phyloP scores from a whole-genome alignment of 2,113 vertebrate species.

The Mola mola region DNA sequence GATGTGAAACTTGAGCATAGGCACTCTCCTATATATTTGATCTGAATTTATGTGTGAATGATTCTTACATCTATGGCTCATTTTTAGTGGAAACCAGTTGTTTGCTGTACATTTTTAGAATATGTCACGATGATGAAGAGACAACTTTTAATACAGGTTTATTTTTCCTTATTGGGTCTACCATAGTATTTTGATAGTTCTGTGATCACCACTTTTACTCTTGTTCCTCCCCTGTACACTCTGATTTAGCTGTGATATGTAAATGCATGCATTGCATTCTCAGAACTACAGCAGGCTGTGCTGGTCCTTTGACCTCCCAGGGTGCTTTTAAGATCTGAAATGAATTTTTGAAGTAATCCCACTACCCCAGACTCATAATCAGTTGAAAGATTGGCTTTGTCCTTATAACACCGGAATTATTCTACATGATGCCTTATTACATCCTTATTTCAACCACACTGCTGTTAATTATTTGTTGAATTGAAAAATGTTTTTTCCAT shows the following conservation, averaged over 20 bases:
- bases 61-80: not conserved
- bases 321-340: slow-evolving; percentile 14
- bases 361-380: no score
- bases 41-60: no score
- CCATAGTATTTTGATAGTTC: not conserved
- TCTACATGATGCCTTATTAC: no score
- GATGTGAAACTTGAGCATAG: no score
- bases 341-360: slow-evolving; percentile 5
- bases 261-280: slow-evolving; percentile 1
- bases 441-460: no score
- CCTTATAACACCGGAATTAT: no score
- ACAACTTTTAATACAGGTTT: not conserved
- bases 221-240: slow-evolving; percentile 12
- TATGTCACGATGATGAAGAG: not conserved
- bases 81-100: not conserved
- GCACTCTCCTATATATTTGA: no score
- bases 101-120: not conserved
- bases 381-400: no score
- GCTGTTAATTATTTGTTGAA: no score
- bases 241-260: slow-evolving; percentile 50
- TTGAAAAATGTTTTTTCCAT: no score
- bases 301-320: slow-evolving; percentile 11
- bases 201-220: not conserved
- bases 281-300: not conserved
- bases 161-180: not conserved